Base-by-base conservation (phyloP, 2,797 vertebrate genomes). In the Argya squamiceps region DNA sequence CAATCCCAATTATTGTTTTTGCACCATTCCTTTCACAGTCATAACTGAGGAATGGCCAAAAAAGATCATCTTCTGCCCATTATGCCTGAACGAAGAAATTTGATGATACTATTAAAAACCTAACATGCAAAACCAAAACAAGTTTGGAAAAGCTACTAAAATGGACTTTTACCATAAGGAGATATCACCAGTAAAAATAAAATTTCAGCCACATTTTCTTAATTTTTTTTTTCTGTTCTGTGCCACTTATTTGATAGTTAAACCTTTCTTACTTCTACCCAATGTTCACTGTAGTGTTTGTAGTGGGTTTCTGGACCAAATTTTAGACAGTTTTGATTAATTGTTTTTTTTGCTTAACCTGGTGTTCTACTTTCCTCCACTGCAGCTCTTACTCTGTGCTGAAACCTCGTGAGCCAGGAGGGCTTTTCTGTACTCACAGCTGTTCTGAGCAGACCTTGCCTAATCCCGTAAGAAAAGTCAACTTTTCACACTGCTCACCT, bases 351-450 rank as follows among this genome's bases (percentile, higher is more conserved):
- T 83, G 26, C 24, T 67, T 67, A 67, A 41, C 20, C 15, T 36
- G 12, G 7, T 37, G 12, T 39, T 80, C 24, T 64, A 59, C 24
- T 80, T 68, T 60, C 27, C 29, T 64, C 24, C 26, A 37, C 29
- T 50, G 58, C 63, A 76, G 55, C 63, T 76, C 39, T 50, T 50
- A 6, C 32, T 36, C 41, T 56, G 62, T 41, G 36, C 50, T 65
- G 36, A 93, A 73, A 36, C 11, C 11, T 11, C 1, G 0, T 0
- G 22, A 46, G 13, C 55, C 36, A 11, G 26, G 12, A 39, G 29
- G 19, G 13, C 9, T 73, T 64, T 52, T 44, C 63, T 8, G 5
- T 55, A 32, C 18, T 67, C n/a, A 8, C 21, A 19, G 8, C 58
- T 56, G 55, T 15, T 37, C 41, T 50, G 3, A 21, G 65, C 47